Evolutionary conservation across 2,888 invertebrate genomes (phyloP).

Genomic region (Drosophila kuntzei): DNA sequence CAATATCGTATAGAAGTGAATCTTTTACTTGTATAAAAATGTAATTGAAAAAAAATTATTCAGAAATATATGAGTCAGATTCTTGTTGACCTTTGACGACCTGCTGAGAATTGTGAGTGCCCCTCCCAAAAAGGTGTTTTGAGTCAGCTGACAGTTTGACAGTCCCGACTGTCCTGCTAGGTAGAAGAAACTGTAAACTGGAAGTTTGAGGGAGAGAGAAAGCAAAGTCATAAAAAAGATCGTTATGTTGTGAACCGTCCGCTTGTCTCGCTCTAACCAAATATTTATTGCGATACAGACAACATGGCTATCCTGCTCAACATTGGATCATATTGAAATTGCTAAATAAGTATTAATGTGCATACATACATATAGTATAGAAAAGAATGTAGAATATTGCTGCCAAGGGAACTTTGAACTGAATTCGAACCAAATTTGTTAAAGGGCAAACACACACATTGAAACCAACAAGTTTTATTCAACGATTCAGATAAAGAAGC

Average conservation of each 20-base stretch:
- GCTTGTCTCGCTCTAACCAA: constrained; percentile 22
- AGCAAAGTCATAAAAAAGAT: not conserved
- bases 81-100: constrained; percentile 10
- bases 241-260: not conserved
- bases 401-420: constrained; percentile 6
- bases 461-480: constrained; percentile 14
- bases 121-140: constrained; percentile 29
- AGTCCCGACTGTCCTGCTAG: constrained; percentile 5
- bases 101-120: constrained; percentile 12
- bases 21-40: not conserved
- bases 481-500: constrained; percentile 33
- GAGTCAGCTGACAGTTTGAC: constrained; percentile 4
- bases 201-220: constrained; percentile 18
- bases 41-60: not conserved
- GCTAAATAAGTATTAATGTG: not conserved
- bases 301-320: constrained; percentile 20
- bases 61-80: constrained; percentile 5
- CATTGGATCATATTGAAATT: constrained; percentile 9
- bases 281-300: not conserved
- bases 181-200: not conserved
- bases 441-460: constrained; percentile 46
- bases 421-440: constrained; percentile 78
- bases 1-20: not conserved
- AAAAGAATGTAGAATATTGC: not conserved
- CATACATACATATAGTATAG: too few species aligned